Base-by-base conservation (phyloP, 2,113 vertebrate species). In the Catagonus wagneri region DNA sequence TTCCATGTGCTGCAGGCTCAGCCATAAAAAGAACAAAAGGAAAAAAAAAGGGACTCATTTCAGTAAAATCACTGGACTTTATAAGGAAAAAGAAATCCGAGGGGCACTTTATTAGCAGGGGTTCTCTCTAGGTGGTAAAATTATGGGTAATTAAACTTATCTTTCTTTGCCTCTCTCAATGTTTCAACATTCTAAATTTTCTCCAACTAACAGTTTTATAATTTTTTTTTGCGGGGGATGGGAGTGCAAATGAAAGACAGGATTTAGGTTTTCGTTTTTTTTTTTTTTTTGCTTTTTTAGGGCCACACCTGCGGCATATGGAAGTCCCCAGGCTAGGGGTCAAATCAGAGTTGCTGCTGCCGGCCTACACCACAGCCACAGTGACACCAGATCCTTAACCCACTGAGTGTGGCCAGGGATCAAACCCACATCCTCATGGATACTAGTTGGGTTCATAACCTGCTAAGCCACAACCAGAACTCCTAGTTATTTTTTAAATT, bases 201-300 rank as follows among this genome's bases (percentile, higher is more conserved):
- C 68, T 83, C 89, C 19, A 68, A 84, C 9, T 66, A 52, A 71
- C 20, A 72, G 25, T 87, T 75, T 93, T 54, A 83, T 11, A 66
- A 17, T 29, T 75, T n/a, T 32, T 11, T 4, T 44, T 4, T 44
- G 8, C 8, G 44, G 4, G 0, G 2, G n/a, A n/a, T n/a, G n/a
- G 2, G 6, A 3, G 25, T 14, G 25, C 17, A 90, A 86, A 44
- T 22, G 71, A 86, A 90, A 72, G 11, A 80, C 15, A 68, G 60
- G 17, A 79, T 69, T 94, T 69, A 56, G 44, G 44, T 56, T 56
- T 56, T 54, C 13, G 22, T 36, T 54, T 14, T 54, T 61, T 44
- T 25, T 14, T n/a, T 44, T 44, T 44, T 44, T 44, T 44, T 4
- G 44, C 44, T 44, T 44, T 44, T 44, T 44, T 8, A 44, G 44